Evolutionary conservation across 2,888 invertebrate genomes (phyloP).

Genomic region (Idaea biselata): DNA sequence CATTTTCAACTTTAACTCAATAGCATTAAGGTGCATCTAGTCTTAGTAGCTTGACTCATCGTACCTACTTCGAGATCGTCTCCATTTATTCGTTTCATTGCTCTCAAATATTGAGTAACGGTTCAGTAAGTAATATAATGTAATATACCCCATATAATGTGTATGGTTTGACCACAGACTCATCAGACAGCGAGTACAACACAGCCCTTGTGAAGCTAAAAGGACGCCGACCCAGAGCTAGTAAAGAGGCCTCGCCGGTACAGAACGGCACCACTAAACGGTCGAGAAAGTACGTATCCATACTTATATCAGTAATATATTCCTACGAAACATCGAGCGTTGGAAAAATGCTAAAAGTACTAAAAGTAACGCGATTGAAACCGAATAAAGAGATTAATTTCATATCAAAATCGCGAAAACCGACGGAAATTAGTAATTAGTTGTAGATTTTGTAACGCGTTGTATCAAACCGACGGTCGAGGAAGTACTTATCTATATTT

Average conservation of each 20-base stretch:
- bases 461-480: conserved; percentile 27
- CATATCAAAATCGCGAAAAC: too few species aligned
- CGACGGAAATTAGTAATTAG: too few species aligned
- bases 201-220: conserved; percentile 65
- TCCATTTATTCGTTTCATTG: too few species aligned
- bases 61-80: too few species aligned
- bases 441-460: not conserved
- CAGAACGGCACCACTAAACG: conserved; percentile 48
- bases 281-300: conserved; percentile 50
- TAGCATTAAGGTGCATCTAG: not conserved
- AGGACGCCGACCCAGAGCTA: conserved; percentile 43
- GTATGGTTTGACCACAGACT: conserved; percentile 45
- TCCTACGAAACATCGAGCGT: too few species aligned
- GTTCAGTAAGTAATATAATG: too few species aligned
- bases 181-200: conserved; percentile 73
- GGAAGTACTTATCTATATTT: conserved; percentile 46
- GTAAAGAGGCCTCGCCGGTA: conserved; percentile 62
- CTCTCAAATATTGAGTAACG: too few species aligned
- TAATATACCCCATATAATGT: too few species aligned
- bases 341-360: too few species aligned
- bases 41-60: too few species aligned
- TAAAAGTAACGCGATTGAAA: too few species aligned
- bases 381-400: too few species aligned
- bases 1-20: not conserved
- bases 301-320: not conserved